A percentile compares a stretch with the other conserved stretches of the same genome.
phyloP scores from a whole-genome alignment of 2,888 invertebrate species.

The Callyntrura sp. region DNA sequence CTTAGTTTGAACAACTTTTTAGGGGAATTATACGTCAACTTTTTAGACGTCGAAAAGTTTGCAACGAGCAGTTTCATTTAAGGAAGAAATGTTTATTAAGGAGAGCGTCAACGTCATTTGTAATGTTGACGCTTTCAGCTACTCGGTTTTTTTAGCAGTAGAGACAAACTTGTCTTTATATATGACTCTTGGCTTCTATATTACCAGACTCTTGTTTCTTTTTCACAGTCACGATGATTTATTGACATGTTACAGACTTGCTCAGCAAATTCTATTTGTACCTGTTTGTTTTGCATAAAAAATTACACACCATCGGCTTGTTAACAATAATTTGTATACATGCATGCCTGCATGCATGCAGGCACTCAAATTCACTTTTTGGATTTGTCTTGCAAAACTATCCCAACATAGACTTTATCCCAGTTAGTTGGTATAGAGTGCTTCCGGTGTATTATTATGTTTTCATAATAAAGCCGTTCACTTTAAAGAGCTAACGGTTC shows the following conservation, averaged over 20 bases:
- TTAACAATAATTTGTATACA: background rate
- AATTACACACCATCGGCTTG: background rate
- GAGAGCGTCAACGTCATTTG: slow-evolving; percentile 41
- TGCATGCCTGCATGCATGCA: too few species aligned
- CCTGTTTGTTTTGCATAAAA: slow-evolving; percentile 34
- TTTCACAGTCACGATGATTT: slow-evolving; percentile 11
- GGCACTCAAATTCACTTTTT: background rate
- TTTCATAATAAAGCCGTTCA: background rate
- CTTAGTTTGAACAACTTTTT: slow-evolving; percentile 7
- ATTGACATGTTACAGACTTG: slow-evolving; percentile 12
- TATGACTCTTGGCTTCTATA: background rate
- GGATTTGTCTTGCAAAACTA: slow-evolving; percentile 18
- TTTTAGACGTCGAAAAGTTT: background rate
- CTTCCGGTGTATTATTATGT: slow-evolving; percentile 20
- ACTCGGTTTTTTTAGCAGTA: slow-evolving; percentile 29
- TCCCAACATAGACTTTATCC: background rate
- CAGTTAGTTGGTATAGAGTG: background rate
- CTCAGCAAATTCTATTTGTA: slow-evolving; percentile 22
- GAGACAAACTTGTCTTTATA: background rate
- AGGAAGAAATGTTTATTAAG: slow-evolving; percentile 43
- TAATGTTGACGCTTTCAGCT: slow-evolving; percentile 49
- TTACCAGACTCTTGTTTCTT: slow-evolving; percentile 1
- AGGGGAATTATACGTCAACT: background rate
- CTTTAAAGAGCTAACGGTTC: background rate
- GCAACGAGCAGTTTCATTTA: slow-evolving; percentile 27